Base-by-base conservation (phyloP, 2,113 vertebrate genomes). In the Hiodon alosoides region DNA sequence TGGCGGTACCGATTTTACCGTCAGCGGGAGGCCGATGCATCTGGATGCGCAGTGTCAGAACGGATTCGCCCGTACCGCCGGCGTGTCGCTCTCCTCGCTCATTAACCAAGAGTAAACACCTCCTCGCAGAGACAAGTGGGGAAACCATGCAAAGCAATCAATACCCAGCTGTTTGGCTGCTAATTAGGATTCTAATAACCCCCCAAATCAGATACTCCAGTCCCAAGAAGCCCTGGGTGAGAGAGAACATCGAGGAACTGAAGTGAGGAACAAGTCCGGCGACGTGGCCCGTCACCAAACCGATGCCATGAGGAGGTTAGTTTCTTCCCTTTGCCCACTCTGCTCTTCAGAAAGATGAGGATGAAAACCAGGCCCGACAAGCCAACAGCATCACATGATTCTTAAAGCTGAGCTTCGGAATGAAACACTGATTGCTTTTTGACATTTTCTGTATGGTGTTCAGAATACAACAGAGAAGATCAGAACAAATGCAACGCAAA, bases 131-230 rank as follows among this genome's bases (percentile, higher is more conserved):
- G 60, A 84, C 81, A 67, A 72, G 64, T 9, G 5, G 51, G 72
- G 52, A 69, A 64, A 76, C 53, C 75, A 78, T 78, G 48, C 47
- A 57, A 79, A 74, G 80, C 76, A 78, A 88, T 87, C 87, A 69
- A 87, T 87, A 86, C 0, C 0, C 65, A 66, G 75, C 74, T 73
- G 85, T 86, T 79, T 14, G 13, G 71, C 61, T 48, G 68, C 79
- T 85, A 88, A 89, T 89, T 87, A 80, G 83, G 82, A 88, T 85
- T 82, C 82, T 82, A 88, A 86, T 86, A 82, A 76, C 65, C 61
- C 16, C 61, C 69, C 59, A 48, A 69, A 4, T 76, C 57, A 58
- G 60, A 78, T 79, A 79, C 80, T 79, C 84, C 82, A 83, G 48
- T 75, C 54, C 67, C 31, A 50, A 66, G 62, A 55, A 5, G 81